Conservation (phyloP, 2,888 invertebrate species). For the Teinopalpus imperialis region DNA sequence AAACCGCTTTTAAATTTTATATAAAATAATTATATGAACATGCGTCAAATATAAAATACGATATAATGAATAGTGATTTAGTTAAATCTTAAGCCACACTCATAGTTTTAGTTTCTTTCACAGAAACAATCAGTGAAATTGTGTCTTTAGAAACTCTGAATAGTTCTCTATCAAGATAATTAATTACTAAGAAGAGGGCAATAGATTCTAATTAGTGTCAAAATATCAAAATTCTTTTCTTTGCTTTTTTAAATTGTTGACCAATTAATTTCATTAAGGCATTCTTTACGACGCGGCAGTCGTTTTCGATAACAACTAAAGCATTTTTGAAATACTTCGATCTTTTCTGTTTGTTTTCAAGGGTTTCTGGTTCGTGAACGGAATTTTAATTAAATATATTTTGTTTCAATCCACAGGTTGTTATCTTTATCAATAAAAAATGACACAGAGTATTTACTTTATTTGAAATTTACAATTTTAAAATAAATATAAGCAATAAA, state of each 20-base stretch:
- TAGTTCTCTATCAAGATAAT: slow-evolving; percentile 12
- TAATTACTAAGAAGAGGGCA: slow-evolving; percentile 26
- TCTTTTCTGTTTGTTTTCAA: slow-evolving; percentile 46
- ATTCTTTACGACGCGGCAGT: slow-evolving; percentile 64
- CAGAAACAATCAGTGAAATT: too few species aligned
- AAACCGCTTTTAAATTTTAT: too few species aligned
- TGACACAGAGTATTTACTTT: too few species aligned
- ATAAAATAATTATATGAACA: too few species aligned
- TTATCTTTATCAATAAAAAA: slow-evolving; percentile 27
- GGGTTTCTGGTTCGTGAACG: slow-evolving; percentile 48
- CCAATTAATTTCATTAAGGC: slow-evolving; percentile 77
- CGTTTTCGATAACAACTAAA: slow-evolving; percentile 59
- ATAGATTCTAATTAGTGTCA: slow-evolving; percentile 73
- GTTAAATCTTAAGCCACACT: too few species aligned
- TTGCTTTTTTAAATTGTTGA: slow-evolving; percentile 60
- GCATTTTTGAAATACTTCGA: slow-evolving; percentile 58
- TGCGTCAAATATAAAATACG: too few species aligned
- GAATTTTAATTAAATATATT: slow-evolving; percentile 70
- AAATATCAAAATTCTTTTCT: slow-evolving; percentile 57
- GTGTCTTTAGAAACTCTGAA: too few species aligned
- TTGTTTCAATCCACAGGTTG: slow-evolving; percentile 28
- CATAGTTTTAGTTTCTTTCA: too few species aligned
- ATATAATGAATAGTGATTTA: too few species aligned
- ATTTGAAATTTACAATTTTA: too few species aligned
- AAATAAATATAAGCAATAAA: too few species aligned